Base-by-base conservation (phyloP, 2,113 vertebrate genomes). In the Kryptolebias marmoratus region DNA sequence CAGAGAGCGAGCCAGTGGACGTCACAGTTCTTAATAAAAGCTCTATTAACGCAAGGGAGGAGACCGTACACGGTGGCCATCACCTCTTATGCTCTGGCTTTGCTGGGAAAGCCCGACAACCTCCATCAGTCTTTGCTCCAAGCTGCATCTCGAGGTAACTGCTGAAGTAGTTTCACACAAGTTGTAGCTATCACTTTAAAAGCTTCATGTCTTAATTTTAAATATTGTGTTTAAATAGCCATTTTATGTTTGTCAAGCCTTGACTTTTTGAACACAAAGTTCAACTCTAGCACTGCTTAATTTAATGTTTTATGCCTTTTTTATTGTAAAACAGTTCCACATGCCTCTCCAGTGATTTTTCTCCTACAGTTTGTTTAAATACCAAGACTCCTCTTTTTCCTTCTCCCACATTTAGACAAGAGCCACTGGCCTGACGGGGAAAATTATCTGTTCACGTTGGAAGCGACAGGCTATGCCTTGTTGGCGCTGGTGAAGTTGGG, bases 11-110 rank as follows among this genome's bases (percentile, higher is more conserved):
- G 94, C 16, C 27, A 6, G 0, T 18, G 0, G 45, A 92, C 96
- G 0, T 36, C 85, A 0, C 2, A 56, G 0, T 96, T 91, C 75
- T 88, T 98, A 7, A 27, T 13, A 53, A 56, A 3, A 58, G 85
- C 57, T 4, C 90, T 96, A 11, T 0, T 16, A 27, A 44, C 0
- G 0, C 28, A 9, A 0, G 58, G 96, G 14, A 18, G 44, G 66
- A 88, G 95, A 4, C 93, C 96, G 0, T 98, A 98, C 86, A 93
- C 95, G 0, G 93, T 96, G 68, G 96, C 96, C 73, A 90, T 98
- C 42, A 14, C 90, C 1, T 93, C 94, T 56, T 97, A 97, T 0
- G 96, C 97, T 0, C 81, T 98, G 74, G 89, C 95, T 54, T 56
- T 95, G 62, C 45, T 79, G 39, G 68, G 65, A 9, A 12, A 1